Evolutionary conservation across 2,797 vertebrate genomes (phyloP), one percentile per base, ranked within the genome.

Genomic region (Pangasius sanitwongsei): DNA sequence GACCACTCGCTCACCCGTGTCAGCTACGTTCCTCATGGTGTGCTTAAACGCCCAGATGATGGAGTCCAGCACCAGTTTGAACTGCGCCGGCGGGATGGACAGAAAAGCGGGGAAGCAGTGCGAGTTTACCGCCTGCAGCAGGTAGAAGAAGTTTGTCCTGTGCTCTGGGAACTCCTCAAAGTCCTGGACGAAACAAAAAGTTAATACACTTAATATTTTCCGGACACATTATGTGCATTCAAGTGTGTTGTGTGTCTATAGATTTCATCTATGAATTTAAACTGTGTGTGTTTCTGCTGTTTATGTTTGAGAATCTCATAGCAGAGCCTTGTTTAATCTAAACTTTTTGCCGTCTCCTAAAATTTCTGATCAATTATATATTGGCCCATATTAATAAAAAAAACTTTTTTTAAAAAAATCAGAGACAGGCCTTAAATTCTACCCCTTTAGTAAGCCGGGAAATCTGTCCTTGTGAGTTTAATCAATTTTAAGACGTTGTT

Each of bases 11-110:
- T n/a, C 37, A 99, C 99, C 99, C 77, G 98, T 99, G 94, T 99
- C 99, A n/a, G 99, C 99, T 92, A 99, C 98, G 0, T 99, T 99
- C 95, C 98, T 98, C 99, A 99, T 99, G 70, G 99, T 99, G 94
- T 99, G 99, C 90, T 99, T 99, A 93, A 99, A 99, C 94, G 99
- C 98, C 99, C 99, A 99, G 96, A 99, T 99, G 95, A 99, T 99
- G 91, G 99, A 99, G 96, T 99, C 99, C 95, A 99, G 95, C 93
- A 99, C 98, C 91, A 99, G 97, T 91, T 99, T 99, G 94, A 99
- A 99, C 94, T 99, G 99, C 91, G 98, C 98, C 0, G 99, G 98
- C 65, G 99, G 98, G 95, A 99, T 99, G 93, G 98, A 97, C 91
- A 99, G 96, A 95, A 99, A 99, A 13, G 99, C 99, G 77, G 98